Evolutionary conservation across 64 coral and sea anemone species (phyloP), one percentile per base, ranked within the genome.

Genomic region (Montipora foliosa): DNA sequence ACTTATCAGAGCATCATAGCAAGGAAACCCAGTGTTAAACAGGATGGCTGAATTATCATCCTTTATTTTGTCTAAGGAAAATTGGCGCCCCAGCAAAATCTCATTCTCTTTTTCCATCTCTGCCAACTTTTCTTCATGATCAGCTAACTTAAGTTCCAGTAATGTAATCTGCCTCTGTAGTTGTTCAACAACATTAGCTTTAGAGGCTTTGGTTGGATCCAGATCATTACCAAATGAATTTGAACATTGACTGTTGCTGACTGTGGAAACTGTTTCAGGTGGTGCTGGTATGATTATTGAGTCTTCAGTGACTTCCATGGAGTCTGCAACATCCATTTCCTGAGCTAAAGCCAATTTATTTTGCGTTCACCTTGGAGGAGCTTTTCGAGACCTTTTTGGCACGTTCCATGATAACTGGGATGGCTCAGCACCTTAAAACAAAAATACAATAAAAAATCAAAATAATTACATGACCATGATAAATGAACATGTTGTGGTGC

Each of bases 31-130:
- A 64, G 3, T 64, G 14, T 64, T 0, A 64, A 64, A 64, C 5
- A 64, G 60, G 14, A 64, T 64, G 9, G 60, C 60, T 64, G 60
- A 11, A 64, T 64, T 94, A 48, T 90, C 81, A 87, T 94, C 88
- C 57, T 90, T 95, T 49, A 90, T 84, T 55, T 83, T 90, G 51
- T 95, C 93, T 8, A 86, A 60, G 44, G 47, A 84, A 60, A 95
- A 95, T 45, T 64, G 60, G 14, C 60, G 13, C 60, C 14, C 60
- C 60, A 64, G 14, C 60, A 64, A 64, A 64, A 64, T 15, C 14
- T 11, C 60, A 64, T 64, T 4, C 14, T 64, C 60, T 64, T 64
- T 64, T 64, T 64, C 60, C 60, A 64, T 11, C 14, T 64, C 10
- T 11, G 60, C 0, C 8, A 64, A 14, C 14, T 64, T 64, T 64